Evolutionary conservation across 2,888 invertebrate species (phyloP).

Genomic region (Leucophenga montana): DNA sequence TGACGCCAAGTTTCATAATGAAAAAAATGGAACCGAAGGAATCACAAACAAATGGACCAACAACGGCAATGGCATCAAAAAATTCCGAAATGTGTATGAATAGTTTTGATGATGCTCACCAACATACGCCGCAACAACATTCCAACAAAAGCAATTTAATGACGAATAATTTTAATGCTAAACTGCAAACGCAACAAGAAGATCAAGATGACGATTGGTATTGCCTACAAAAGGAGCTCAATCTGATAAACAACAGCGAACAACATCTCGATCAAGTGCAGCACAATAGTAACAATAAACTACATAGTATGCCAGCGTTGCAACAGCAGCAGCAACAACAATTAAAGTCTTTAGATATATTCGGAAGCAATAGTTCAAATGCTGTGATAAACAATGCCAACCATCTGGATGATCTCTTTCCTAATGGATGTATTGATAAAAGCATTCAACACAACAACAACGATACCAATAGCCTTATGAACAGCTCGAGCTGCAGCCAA

Average conservation of each 20-base stretch:
- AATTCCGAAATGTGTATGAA: slow-evolving; percentile 27
- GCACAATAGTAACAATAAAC: slow-evolving; percentile 36
- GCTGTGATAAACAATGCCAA: slow-evolving; percentile 47
- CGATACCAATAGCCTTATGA: slow-evolving; percentile 51
- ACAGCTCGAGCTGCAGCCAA: slow-evolving; percentile 49
- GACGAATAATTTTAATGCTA: slow-evolving; percentile 42
- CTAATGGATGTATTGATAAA: slow-evolving; percentile 69
- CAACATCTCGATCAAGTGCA: slow-evolving; percentile 15
- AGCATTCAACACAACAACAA: slow-evolving; percentile 63
- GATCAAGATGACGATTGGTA: slow-evolving; percentile 81
- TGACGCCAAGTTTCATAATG: slow-evolving; percentile 72
- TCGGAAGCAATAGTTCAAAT: slow-evolving; percentile 42
- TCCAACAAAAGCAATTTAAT: slow-evolving; percentile 32
- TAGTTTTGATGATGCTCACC: slow-evolving; percentile 39
- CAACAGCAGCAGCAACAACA: slow-evolving; percentile 50
- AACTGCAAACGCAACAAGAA: slow-evolving; percentile 38
- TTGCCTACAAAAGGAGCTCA: slow-evolving; percentile 80
- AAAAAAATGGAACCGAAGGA: slow-evolving; percentile 69
- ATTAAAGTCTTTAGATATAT: slow-evolving; percentile 42
- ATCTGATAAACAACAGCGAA: slow-evolving; percentile 68
- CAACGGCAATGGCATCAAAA: slow-evolving; percentile 16
- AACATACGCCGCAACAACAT: slow-evolving; percentile 38
- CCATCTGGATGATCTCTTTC: slow-evolving; percentile 70
- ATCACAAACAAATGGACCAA: slow-evolving; percentile 19
- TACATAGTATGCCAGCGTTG: slow-evolving; percentile 19